Evolutionary conservation across 2,797 vertebrate genomes (phyloP).

Genomic region (Tokudaia tokunoshimensis): DNA sequence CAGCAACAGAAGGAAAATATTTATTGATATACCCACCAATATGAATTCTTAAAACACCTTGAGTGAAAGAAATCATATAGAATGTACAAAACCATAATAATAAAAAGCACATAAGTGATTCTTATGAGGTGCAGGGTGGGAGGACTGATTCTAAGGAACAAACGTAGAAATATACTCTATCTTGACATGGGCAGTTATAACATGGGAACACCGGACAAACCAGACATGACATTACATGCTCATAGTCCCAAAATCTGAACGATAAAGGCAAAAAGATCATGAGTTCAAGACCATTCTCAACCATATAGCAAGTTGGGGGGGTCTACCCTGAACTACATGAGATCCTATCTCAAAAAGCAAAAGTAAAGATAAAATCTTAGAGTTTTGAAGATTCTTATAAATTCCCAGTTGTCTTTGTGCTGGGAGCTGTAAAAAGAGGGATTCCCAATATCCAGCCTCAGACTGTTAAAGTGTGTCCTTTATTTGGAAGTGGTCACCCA

Average conservation of each 20-base stretch:
- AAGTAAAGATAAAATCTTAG: background rate
- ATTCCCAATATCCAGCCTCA: background rate
- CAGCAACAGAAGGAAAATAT: too few species aligned
- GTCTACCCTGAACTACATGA: background rate
- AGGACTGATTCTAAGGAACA: too few species aligned
- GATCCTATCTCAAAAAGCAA: constrained; percentile 23
- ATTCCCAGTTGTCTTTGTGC: constrained; percentile 1
- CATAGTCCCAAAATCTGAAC: background rate
- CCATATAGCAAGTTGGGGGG: background rate
- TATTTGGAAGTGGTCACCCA: background rate
- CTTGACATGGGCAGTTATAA: too few species aligned
- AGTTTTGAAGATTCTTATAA: background rate
- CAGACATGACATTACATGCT: background rate
- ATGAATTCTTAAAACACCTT: too few species aligned
- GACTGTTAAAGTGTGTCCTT: background rate
- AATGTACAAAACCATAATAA: too few species aligned
- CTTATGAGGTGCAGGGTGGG: too few species aligned
- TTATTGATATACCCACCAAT: too few species aligned
- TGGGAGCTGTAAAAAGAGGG: background rate
- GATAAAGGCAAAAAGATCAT: background rate
- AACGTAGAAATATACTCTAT: too few species aligned
- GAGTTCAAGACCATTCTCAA: background rate
- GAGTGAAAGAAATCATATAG: too few species aligned
- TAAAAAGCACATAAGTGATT: too few species aligned
- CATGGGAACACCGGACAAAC: background rate